Conservation (phyloP, 2,113 vertebrate species). For the Xenotilapia leptura region DNA sequence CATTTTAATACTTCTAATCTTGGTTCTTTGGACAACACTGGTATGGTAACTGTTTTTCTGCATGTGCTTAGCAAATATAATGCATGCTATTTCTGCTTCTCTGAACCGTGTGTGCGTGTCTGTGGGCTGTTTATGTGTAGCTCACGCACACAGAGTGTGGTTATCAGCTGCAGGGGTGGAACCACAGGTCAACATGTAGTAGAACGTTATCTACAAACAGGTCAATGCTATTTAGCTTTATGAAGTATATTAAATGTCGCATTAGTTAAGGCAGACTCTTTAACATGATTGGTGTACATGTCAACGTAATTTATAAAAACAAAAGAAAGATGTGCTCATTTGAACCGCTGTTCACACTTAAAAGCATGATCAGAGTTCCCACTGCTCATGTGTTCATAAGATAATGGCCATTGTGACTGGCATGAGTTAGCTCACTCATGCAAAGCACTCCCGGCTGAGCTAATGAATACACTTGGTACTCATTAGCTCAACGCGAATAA, state of each 20-base stretch:
- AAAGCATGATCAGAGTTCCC: neutral
- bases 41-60: slow-evolving; percentile 13
- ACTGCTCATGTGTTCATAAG: neutral
- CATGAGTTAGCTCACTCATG: neutral
- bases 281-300: neutral
- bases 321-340: neutral
- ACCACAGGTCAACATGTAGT: neutral
- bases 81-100: neutral
- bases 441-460: neutral
- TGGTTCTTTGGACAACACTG: neutral
- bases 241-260: neutral
- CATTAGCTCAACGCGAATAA: neutral
- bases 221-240: neutral
- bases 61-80: neutral
- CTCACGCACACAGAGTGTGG: neutral
- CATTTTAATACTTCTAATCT: neutral
- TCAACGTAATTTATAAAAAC: neutral
- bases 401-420: neutral
- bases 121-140: neutral
- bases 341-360: neutral
- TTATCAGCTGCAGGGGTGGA: neutral
- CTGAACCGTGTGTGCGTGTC: neutral
- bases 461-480: neutral
- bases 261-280: neutral
- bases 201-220: neutral